Evolutionary conservation across 92 coral and sea anemone genomes (phyloP), one percentile per base, ranked within the genome.

Genomic region (Paramuricea clavata): DNA sequence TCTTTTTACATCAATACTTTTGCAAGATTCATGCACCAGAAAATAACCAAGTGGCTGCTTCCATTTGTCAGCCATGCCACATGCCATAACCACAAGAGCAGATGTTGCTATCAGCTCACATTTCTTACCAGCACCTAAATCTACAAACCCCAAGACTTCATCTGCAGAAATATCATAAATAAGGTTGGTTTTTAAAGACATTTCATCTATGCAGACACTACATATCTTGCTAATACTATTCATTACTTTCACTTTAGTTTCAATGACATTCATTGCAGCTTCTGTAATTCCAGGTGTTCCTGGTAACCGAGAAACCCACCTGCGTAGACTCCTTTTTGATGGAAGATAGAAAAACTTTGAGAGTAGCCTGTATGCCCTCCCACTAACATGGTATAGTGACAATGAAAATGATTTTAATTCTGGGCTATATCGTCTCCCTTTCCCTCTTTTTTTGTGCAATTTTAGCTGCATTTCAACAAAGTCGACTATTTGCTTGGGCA

Each of bases 21-120:
- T n/a, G 64, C 57, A 47, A 43, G 62, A 17, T 27, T 57, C 61
- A 27, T 50, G 19, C 6, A 57, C 57, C 6, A 76, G 36, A 33
- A 23, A 42, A 35, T 76, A 76, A 1, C 82, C 82, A 1, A 76
- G 22, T 2, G 82, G 82, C 65, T 76, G 82, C 23, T 76, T 76
- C 65, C 82, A 76, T 2, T 76, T 49, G 3, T 17, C 32, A 12
- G 36, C 17, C 2, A 76, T 28, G 82, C 82, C 64, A 31, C 82
- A 33, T n/a, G 64, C 33, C 34, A 76, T 50, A 42, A 76, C 17
- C 41, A 76, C 82, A 76, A 57, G 2, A 2, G 61, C 82, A 49
- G 57, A 33, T 1, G 57, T 76, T 47, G 82, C 82, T 2, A 76
- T 59, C 3, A 12, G 11, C 8, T 6, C 39, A 3, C 59, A 10